phyloP scores from a whole-genome alignment of 2,888 invertebrate genomes.

The Amphimallon solstitiale region DNA sequence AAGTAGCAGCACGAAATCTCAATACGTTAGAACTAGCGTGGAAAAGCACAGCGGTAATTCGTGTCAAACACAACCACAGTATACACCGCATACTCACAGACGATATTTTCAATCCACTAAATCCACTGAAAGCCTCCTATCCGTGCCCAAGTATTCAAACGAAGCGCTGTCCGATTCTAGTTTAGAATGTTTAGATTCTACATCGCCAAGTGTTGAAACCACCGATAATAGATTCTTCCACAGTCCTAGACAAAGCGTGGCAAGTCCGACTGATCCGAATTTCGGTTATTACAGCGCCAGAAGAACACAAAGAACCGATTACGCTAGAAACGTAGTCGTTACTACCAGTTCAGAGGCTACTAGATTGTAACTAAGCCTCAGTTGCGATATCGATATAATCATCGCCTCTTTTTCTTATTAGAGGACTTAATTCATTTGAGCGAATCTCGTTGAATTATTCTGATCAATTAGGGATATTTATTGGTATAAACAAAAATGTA shows the following conservation, averaged over 20 bases:
- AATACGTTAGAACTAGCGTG: constrained; percentile 59
- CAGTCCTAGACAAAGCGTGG: constrained; percentile 59
- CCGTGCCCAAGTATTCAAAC: constrained; percentile 74
- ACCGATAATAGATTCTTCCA: constrained; percentile 58
- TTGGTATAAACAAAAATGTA: too few relatives aligned
- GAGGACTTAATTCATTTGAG: background rate
- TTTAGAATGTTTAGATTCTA: constrained; percentile 74
- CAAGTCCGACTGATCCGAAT: constrained; percentile 62
- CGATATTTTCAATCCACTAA: constrained; percentile 74
- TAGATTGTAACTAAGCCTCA: constrained; percentile 61
- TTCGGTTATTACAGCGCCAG: constrained; percentile 61
- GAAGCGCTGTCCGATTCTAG: constrained; percentile 74
- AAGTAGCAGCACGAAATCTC: constrained; percentile 47
- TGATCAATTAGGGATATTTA: too few relatives aligned
- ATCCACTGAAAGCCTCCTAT: constrained; percentile 82
- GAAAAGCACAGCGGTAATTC: constrained; percentile 54
- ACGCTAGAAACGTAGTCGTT: constrained; percentile 64
- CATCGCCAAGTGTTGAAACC: constrained; percentile 53
- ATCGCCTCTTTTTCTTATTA: constrained; percentile 23
- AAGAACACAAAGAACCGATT: constrained; percentile 64
- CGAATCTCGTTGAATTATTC: background rate
- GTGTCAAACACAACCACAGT: constrained; percentile 56
- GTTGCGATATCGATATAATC: constrained; percentile 13
- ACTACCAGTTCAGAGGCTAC: constrained; percentile 77
- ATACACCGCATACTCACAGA: constrained; percentile 64